Percentiles rank a stretch among this genome's conserved stretches.
phyloP scores from a whole-genome alignment of 2,113 vertebrate genomes.

The Cygnus buccinator region DNA sequence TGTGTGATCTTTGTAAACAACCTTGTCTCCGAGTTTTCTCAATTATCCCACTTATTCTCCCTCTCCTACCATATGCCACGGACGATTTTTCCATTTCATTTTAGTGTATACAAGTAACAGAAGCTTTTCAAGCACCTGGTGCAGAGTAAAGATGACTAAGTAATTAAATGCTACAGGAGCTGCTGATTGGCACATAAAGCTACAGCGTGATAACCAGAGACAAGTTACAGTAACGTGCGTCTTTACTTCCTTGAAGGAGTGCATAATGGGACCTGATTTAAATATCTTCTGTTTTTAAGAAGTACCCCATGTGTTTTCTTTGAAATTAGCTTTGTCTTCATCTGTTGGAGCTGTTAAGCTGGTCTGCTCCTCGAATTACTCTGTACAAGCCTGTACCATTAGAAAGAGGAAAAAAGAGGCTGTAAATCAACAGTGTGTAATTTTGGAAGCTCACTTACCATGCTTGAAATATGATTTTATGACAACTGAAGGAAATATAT shows the following conservation, averaged over 20 bases:
- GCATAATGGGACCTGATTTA: slow-evolving; percentile 57
- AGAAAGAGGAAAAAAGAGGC: background rate
- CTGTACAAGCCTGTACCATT: background rate
- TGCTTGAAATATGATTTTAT: background rate
- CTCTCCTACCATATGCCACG: fast-evolving
- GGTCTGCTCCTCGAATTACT: slow-evolving; percentile 7
- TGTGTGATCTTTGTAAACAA: background rate
- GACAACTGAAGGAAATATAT: background rate
- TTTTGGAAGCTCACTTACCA: background rate
- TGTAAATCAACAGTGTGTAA: background rate
- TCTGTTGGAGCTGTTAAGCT: slow-evolving; percentile 22
- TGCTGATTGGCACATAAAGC: slow-evolving; percentile 24
- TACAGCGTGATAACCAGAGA: slow-evolving; percentile 6
- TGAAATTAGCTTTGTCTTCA: slow-evolving; percentile 58
- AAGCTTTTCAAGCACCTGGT: background rate
- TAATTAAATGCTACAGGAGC: slow-evolving; percentile 37
- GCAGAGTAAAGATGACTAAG: slow-evolving; percentile 1
- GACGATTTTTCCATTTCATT: background rate
- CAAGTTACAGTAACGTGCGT: background rate
- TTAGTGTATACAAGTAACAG: background rate
- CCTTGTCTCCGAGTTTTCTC: background rate
- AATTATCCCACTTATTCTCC: background rate
- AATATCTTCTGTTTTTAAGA: slow-evolving; percentile 47
- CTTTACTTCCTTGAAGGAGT: slow-evolving; percentile 49
- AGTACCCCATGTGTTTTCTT: slow-evolving; percentile 39